Evolutionary conservation across 2,888 invertebrate genomes (phyloP), one percentile per base, ranked within the genome.

Genomic region (Leptopilina myrica): DNA sequence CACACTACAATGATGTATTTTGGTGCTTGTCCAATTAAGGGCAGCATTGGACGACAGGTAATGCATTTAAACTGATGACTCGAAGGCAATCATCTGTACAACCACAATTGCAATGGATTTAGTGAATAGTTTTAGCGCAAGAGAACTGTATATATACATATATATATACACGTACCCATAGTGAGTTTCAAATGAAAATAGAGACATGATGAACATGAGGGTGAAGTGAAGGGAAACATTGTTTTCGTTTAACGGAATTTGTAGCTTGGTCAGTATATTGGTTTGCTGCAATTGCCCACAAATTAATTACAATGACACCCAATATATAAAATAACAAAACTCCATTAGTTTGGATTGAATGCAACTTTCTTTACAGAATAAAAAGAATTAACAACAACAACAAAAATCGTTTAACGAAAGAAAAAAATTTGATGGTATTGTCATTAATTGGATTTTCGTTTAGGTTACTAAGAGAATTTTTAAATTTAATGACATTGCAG

Each of bases 61-160:
- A 59, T 59, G 33, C 73, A 59, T 73, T 73, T 59, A 73, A 73
- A 73, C 56, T 73, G 73, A 59, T 59, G 73, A 59, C 73, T 73
- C 40, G 56, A 59, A 73, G 56, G 56, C 15, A 59, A 73, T 73
- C 73, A 59, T 59, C 40, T 59, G 33, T 56, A 73, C 56, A 73
- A 73, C 56, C 56, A 73, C 56, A 56, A 73, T 73, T 73, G 56
- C 40, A 59, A 59, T 73, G 56, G n/a, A 40, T 73, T 73, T n/a
- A n/a, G 73, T 73, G 56, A 40, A 59, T 69, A 73, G 56, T 56
- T 73, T 73, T 59, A 73, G 40, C 56, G 53, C n/a, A 40, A 14
- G 7, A 5, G 40, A 53, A 49, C 33, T 33, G 5, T 33, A 33
- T 33, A 49, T 9, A 49, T 49, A 49, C 12, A 49, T 49, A 49